Evolutionary conservation across 1,140 invertebrate species (phyloP).

Genomic region (Oedothorax gibbosus): DNA sequence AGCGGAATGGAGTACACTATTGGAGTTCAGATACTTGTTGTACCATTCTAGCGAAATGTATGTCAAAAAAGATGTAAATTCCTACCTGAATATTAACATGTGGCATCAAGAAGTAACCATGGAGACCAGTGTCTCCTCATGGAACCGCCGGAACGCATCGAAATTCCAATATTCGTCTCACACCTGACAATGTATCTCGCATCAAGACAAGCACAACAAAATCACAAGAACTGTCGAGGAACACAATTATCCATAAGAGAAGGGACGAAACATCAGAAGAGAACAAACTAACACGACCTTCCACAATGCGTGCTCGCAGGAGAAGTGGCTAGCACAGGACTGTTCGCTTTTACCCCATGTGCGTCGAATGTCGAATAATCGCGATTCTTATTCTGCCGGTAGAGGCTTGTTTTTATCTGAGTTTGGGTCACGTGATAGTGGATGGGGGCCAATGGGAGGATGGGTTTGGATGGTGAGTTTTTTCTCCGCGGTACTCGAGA

Average conservation of each 20-base stretch:
- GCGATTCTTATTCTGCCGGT: conserved; percentile 21
- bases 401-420: conserved; percentile 40
- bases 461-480: conserved; percentile 41
- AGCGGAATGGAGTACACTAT: no score
- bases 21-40: no score
- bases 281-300: neutral
- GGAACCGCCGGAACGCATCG: conserved; percentile 50
- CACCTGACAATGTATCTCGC: conserved; percentile 20
- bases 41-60: neutral
- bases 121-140: conserved; percentile 55
- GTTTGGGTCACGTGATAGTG: conserved; percentile 26
- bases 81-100: conserved; percentile 60
- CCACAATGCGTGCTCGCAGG: neutral
- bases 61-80: neutral
- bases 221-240: no score
- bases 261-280: no score
- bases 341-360: neutral
- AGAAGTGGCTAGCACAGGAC: neutral
- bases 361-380: conserved; percentile 22
- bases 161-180: conserved; percentile 35
- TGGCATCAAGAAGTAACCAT: conserved; percentile 58
- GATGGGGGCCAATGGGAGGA: conserved; percentile 47
- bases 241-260: no score
- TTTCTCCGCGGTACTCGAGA: conserved; percentile 4
- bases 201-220: neutral